Evolutionary conservation across 2,113 vertebrate species (phyloP), one percentile per base, ranked within the genome.

Genomic region (Aegotheles bennettii): DNA sequence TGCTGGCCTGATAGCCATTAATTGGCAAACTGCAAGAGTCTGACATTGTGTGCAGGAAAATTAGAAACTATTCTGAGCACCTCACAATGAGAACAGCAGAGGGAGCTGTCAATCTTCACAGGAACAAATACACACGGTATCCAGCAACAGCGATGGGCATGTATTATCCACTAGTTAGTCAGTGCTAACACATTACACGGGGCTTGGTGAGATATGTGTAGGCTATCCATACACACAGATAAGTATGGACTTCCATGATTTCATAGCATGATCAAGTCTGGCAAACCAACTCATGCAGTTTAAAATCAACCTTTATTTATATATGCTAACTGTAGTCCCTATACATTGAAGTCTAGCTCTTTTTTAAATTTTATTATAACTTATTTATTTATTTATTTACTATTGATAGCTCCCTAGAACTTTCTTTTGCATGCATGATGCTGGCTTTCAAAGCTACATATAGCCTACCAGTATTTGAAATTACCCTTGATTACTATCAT

Each of bases 51-150:
- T 47, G 25, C n/a, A 84, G 53, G 69, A 70, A 97, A 94, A 94
- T 83, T 85, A 73, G 23, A 23, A 24, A 89, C 77, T 54, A 36
- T 89, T 84, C 40, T 80, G 56, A 40, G 59, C 83, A 93, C 79
- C 83, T 95, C 73, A 86, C 3, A 7, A 36, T 8, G 47, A 92
- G 65, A 86, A 97, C 97, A 95, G 97, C 93, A 98, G 97, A 98
- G 97, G 96, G 97, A 97, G 97, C 97, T 96, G 95, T 97, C 97
- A 97, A 94, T 96, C 97, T 97, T 97, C 19, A 12, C 61, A 95
- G 95, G 51, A 84, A 9, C 17, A 93, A 95, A 60, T 63, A 14
- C 29, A 24, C 8, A 12, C 3, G 11, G 2, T 29, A 33, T 9
- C 29, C 63, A 68, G 13, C 48, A 86, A 82, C 73, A 75, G 43